phyloP scores from a whole-genome alignment of 2,888 invertebrate genomes.

The Drosophila neotestacea region DNA sequence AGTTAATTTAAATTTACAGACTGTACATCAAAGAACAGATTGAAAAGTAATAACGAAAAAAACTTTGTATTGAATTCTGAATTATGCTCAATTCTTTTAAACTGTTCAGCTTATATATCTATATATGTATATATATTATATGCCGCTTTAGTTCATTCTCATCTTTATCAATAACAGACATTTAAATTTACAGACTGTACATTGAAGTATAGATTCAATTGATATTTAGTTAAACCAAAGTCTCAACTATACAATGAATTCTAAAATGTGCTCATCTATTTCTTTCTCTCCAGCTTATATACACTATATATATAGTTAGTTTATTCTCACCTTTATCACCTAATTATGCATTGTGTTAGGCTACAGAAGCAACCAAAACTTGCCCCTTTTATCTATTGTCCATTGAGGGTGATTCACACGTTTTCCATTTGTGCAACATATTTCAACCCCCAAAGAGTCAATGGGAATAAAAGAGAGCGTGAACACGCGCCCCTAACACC shows the following conservation, averaged over 20 bases:
- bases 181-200: too few relatives aligned
- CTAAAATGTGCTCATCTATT: neutral
- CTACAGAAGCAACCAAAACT: conserved; percentile 26
- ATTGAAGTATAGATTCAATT: too few relatives aligned
- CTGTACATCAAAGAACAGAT: neutral
- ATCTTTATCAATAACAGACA: conserved; percentile 41
- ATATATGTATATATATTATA: too few relatives aligned
- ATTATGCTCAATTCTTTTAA: neutral
- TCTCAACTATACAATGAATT: neutral
- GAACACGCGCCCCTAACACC: conserved; percentile 38
- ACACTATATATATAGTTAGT: neutral
- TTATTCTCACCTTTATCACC: conserved; percentile 51
- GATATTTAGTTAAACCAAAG: too few relatives aligned
- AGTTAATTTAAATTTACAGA: neutral
- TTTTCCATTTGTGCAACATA: conserved; percentile 5
- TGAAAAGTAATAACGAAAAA: neutral
- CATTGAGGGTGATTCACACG: conserved; percentile 48
- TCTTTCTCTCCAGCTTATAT: neutral
- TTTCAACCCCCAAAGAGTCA: conserved; percentile 52
- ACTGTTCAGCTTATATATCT: neutral
- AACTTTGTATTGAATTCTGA: neutral
- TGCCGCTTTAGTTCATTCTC: conserved; percentile 1
- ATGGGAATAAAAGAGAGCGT: conserved; percentile 11
- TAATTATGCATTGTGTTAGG: conserved; percentile 65
- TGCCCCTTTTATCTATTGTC: conserved; percentile 25